phyloP scores from a whole-genome alignment of 2,113 vertebrate species.

The Tangachromis dhanisi region DNA sequence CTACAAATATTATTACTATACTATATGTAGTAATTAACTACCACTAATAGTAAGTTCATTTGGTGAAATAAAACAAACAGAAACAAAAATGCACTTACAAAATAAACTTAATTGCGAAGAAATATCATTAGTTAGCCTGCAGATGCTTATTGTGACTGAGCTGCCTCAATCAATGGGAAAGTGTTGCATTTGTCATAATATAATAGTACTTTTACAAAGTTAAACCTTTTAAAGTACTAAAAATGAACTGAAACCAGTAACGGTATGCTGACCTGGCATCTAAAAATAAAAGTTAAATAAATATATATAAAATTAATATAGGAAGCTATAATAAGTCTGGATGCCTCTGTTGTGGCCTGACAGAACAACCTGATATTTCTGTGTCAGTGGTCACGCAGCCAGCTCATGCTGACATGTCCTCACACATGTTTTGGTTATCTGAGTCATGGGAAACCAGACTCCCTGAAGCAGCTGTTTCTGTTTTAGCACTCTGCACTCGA shows the following conservation, averaged over 20 bases:
- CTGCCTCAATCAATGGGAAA: background rate
- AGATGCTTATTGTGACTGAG: background rate
- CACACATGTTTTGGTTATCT: background rate
- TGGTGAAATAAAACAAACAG: background rate
- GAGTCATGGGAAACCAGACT: conserved; percentile 16
- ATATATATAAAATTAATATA: background rate
- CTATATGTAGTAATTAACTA: background rate
- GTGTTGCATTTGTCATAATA: background rate
- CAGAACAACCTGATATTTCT: background rate
- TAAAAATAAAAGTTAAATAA: background rate
- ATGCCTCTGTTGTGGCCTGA: background rate
- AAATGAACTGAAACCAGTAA: background rate
- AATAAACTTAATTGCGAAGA: background rate
- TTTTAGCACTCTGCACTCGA: background rate
- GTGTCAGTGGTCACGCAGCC: background rate
- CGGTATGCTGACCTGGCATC: background rate
- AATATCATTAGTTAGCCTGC: background rate
- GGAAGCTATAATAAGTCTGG: background rate
- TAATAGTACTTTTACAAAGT: background rate
- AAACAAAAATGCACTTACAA: background rate
- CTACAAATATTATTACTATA: background rate
- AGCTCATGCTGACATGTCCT: background rate
- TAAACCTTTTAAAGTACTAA: background rate
- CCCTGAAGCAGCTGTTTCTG: conserved; percentile 15
- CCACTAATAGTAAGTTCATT: background rate